phyloP scores from a whole-genome alignment of 2,888 invertebrate genomes.

The Oscheius sp. region DNA sequence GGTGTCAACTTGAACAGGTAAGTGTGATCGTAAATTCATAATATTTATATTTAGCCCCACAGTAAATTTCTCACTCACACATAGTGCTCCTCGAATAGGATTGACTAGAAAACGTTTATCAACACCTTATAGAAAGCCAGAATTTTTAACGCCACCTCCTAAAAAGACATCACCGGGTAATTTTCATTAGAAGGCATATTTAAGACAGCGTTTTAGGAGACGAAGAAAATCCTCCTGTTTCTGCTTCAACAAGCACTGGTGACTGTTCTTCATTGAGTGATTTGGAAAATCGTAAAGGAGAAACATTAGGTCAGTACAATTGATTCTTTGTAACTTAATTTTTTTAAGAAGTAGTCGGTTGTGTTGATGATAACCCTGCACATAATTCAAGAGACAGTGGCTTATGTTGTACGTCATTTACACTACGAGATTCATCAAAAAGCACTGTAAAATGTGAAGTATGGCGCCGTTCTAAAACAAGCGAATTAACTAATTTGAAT shows the following conservation, averaged over 20 bases:
- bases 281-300: constrained; percentile 5
- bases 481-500: not conserved
- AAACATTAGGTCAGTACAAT: not conserved
- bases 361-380: not conserved
- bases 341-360: constrained; percentile 8
- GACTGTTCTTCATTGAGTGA: not conserved
- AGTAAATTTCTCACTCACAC: too few relatives aligned
- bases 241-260: not conserved
- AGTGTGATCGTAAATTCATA: not conserved
- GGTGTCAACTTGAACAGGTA: not conserved
- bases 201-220: too few relatives aligned
- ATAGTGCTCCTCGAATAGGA: not conserved
- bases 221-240: too few relatives aligned
- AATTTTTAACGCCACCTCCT: too few relatives aligned
- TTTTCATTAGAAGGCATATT: not conserved
- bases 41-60: not conserved
- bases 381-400: constrained; percentile 1
- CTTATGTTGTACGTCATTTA: not conserved
- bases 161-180: not conserved
- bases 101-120: too few relatives aligned
- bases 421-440: constrained; percentile 2
- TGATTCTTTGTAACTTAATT: not conserved
- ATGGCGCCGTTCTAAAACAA: not conserved
- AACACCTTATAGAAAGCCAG: too few relatives aligned
- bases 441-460: constrained; percentile 10